Evolutionary conservation across 2,797 vertebrate species (phyloP).

Genomic region (Coracias cyanogaster): DNA sequence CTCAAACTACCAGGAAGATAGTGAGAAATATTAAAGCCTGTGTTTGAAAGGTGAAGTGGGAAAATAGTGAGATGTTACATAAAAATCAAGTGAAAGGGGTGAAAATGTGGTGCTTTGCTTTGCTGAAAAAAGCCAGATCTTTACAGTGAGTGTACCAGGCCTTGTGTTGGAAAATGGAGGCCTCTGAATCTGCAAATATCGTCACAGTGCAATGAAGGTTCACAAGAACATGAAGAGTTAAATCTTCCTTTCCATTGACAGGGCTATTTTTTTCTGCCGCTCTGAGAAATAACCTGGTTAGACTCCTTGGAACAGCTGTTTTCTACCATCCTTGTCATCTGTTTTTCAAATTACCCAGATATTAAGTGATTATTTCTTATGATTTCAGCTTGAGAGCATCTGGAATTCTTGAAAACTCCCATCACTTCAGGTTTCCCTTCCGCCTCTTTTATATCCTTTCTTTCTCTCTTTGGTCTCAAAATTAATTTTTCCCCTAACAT

Average conservation of each 20-base stretch:
- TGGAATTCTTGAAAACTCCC: slow-evolving; percentile 72
- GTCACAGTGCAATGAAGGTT: not conserved
- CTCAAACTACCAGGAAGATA: not conserved
- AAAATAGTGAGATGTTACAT: not conserved
- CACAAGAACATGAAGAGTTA: slow-evolving; percentile 1
- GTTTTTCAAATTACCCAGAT: slow-evolving; percentile 88
- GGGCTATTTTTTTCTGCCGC: slow-evolving; percentile 29
- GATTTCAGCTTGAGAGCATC: slow-evolving; percentile 79
- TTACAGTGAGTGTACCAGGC: not conserved
- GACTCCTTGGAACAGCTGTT: slow-evolving; percentile 84
- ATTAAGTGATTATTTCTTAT: slow-evolving; percentile 92
- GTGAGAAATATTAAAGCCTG: not conserved
- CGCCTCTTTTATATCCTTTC: slow-evolving; percentile 12
- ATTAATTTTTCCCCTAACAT: not conserved
- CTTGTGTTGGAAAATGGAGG: not conserved
- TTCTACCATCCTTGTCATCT: slow-evolving; percentile 86
- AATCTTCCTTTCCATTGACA: slow-evolving; percentile 34
- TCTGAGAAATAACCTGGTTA: slow-evolving; percentile 60
- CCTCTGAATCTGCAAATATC: not conserved
- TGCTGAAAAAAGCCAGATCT: not conserved
- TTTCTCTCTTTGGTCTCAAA: slow-evolving; percentile 6
- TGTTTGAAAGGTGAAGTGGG: not conserved
- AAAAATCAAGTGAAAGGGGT: not conserved
- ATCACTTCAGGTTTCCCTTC: slow-evolving; percentile 32
- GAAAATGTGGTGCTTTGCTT: not conserved